Evolutionary conservation across 2,113 vertebrate genomes (phyloP).

Genomic region (Hypanus sabinus): DNA sequence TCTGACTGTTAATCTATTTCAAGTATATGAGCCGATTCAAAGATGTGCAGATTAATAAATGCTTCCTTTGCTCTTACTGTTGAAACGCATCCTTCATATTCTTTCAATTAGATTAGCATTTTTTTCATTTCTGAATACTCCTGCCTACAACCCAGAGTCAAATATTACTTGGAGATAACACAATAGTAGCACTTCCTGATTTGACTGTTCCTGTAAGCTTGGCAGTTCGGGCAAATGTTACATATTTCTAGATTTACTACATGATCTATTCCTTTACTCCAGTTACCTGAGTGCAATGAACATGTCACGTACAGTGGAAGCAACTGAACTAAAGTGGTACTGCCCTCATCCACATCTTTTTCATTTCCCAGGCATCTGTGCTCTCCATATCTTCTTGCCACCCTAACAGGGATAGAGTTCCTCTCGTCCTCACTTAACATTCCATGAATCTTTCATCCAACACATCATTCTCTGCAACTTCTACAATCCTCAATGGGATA

Average conservation of each 20-base stretch:
- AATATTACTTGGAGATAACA: background rate
- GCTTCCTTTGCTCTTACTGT: background rate
- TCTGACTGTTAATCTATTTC: background rate
- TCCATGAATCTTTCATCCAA: no score
- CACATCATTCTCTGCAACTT: no score
- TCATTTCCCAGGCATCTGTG: no score
- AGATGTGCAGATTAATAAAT: constrained; percentile 3
- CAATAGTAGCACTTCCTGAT: background rate
- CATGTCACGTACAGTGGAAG: background rate
- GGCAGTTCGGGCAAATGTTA: no score
- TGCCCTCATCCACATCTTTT: no score
- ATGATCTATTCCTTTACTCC: background rate
- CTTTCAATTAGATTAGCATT: background rate
- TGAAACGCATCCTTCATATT: background rate
- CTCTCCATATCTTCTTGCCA: no score
- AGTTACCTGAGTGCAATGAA: background rate
- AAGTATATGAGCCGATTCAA: background rate
- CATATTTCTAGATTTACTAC: background rate
- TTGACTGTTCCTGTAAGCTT: no score
- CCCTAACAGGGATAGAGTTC: no score
- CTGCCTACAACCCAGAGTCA: background rate
- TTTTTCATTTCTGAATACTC: background rate
- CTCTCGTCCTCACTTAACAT: no score
- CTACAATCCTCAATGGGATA: no score
- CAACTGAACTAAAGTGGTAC: background rate